Base-by-base conservation (phyloP, 2,113 vertebrate species). In the Tachysurus fulvidraco region DNA sequence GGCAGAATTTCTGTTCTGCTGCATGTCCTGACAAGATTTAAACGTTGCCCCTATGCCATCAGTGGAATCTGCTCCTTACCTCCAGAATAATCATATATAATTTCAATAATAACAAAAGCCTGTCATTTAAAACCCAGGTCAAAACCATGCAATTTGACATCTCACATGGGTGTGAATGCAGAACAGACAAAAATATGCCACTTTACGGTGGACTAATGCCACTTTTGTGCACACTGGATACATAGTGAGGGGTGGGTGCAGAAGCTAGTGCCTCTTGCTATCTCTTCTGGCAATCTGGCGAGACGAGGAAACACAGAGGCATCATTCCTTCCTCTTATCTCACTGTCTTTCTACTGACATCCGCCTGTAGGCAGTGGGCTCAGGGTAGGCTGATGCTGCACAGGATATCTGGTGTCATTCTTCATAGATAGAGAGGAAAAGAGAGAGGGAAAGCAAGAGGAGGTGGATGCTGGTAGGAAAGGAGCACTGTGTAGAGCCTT, bases 281-380 rank as follows among this genome's bases (percentile, higher is more conserved):
- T 96, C 95, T 88, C 84, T 13, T 50, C 62, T 71, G 87, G 87
- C 5, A 64, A 95, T 95, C 94, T 95, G 93, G 89, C 90, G 84
- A 87, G 89, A 93, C 89, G 83, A 94, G 92, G 94, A 95, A 95
- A 94, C 93, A 91, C 90, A 92, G 54, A 91, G 92, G 92, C 93
- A 93, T 93, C 93, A 91, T 92, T 94, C 91, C 92, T 93, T 89
- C 82, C 77, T 83, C 91, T 94, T 95, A 94, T 95, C 94, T 91
- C 81, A 71, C 90, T 91, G 91, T 88, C 91, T 92, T 93, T 89
- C 86, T 90, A 71, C 88, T 93, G 91, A 94, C 92, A 94, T 94
- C 93, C 94, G 93, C 94, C 95, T 91, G 89, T 92, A 95, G 94
- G 89, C 88, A 83, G 87, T 88, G 85, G 84, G 88, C 88, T 91